Evolutionary conservation across 2,113 vertebrate genomes (phyloP).

Genomic region (Grallaria varia): DNA sequence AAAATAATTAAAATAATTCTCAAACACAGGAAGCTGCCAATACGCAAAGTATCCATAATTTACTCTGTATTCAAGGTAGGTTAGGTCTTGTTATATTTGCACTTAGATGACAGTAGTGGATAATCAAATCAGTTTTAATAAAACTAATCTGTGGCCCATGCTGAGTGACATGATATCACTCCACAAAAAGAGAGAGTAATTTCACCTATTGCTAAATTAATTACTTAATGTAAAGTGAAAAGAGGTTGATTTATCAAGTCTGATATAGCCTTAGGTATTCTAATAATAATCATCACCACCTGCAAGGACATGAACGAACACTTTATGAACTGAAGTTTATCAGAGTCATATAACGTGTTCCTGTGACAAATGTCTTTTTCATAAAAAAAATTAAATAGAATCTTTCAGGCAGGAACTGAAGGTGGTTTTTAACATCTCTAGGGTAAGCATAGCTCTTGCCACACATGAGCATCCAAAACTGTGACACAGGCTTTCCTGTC

Average conservation of each 20-base stretch:
- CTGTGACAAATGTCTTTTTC: not conserved
- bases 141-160: constrained; percentile 40
- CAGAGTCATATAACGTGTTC: not conserved
- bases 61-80: not conserved
- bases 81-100: not conserved
- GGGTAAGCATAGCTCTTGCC: not conserved
- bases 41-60: not conserved
- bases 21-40: not conserved
- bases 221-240: constrained; percentile 55
- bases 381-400: not conserved
- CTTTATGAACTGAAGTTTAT: not conserved
- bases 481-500: not conserved
- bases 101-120: not conserved
- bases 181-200: not conserved
- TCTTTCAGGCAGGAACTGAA: not conserved
- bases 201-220: constrained; percentile 60
- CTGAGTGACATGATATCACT: constrained; percentile 30
- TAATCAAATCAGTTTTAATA: constrained; percentile 58
- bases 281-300: constrained; percentile 1
- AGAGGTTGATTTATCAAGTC: not conserved
- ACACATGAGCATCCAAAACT: not conserved
- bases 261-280: constrained; percentile 25
- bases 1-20: not conserved
- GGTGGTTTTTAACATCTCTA: not conserved
- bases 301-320: constrained; percentile 1